phyloP scores from a whole-genome alignment of 1,140 invertebrate species.

The Lanistes nyassanus region DNA sequence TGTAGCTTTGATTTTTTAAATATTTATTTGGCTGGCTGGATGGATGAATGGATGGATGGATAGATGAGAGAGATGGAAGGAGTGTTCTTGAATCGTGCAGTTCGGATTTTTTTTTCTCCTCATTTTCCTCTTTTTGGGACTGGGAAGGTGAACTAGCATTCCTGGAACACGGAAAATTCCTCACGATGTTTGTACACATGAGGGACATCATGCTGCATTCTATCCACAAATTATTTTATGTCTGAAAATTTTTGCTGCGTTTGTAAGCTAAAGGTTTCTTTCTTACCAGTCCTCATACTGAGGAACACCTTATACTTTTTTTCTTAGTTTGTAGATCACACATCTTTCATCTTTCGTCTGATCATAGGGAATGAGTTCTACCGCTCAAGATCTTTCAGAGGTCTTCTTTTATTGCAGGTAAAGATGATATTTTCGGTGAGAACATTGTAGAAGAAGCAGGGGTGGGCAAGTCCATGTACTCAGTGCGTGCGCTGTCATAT shows the following conservation, averaged over 20 bases:
- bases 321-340: neutral
- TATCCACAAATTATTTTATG: too few species aligned
- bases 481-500: conserved; percentile 63
- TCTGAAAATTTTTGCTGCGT: too few species aligned
- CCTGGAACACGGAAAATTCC: too few species aligned
- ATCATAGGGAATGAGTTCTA: neutral
- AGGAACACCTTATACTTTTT: neutral
- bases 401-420: conserved; percentile 45
- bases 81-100: neutral
- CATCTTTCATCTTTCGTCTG: neutral
- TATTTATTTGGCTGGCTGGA: too few species aligned
- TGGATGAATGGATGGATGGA: too few species aligned
- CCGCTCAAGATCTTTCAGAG: neutral
- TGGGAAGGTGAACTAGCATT: too few species aligned
- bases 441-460: conserved; percentile 49
- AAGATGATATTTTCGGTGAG: conserved; percentile 66
- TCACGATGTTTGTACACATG: too few species aligned
- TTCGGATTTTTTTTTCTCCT: neutral
- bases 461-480: conserved; percentile 62
- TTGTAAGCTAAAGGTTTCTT: too few species aligned
- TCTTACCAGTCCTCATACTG: too few species aligned
- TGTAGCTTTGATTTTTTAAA: neutral
- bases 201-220: too few species aligned
- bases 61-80: too few species aligned
- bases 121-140: neutral